Evolutionary conservation across 64 coral and sea anemone genomes (phyloP).

Genomic region (Exaiptasia diaphana): DNA sequence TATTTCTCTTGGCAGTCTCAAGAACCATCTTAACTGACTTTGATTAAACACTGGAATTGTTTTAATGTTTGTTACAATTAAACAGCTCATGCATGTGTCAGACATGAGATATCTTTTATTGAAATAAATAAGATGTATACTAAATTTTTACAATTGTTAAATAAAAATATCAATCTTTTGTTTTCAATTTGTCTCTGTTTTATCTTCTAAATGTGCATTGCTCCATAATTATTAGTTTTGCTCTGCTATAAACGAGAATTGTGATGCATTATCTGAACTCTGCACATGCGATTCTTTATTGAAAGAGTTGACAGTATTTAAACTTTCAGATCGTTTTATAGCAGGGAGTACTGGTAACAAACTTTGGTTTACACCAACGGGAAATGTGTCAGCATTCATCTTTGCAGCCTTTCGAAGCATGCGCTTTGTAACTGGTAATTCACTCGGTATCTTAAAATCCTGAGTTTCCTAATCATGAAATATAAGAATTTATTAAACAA

Average conservation of each 20-base stretch:
- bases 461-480: slow-evolving; percentile 26
- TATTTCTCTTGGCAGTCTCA: slow-evolving; percentile 59
- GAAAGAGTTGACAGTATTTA: background rate
- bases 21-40: too few species aligned
- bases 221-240: too few species aligned
- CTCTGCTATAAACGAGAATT: slow-evolving; percentile 52
- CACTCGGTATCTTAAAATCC: slow-evolving; percentile 66
- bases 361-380: slow-evolving; percentile 34
- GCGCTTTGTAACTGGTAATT: slow-evolving; percentile 63
- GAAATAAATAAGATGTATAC: too few species aligned
- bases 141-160: too few species aligned
- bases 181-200: too few species aligned
- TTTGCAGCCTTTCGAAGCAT: slow-evolving; percentile 55
- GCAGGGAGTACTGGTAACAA: slow-evolving; percentile 48
- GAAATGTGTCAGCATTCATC: slow-evolving; percentile 40
- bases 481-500: too few species aligned
- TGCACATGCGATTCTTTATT: slow-evolving; percentile 27
- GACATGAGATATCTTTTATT: too few species aligned
- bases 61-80: too few species aligned
- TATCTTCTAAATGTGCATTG: too few species aligned
- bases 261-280: slow-evolving; percentile 60
- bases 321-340: slow-evolving; percentile 57
- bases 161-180: too few species aligned
- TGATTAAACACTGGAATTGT: too few species aligned
- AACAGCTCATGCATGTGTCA: too few species aligned